Evolutionary conservation across 2,888 invertebrate genomes (phyloP), one percentile per base, ranked within the genome.

Genomic region (Sarcophaga carnaria): DNA sequence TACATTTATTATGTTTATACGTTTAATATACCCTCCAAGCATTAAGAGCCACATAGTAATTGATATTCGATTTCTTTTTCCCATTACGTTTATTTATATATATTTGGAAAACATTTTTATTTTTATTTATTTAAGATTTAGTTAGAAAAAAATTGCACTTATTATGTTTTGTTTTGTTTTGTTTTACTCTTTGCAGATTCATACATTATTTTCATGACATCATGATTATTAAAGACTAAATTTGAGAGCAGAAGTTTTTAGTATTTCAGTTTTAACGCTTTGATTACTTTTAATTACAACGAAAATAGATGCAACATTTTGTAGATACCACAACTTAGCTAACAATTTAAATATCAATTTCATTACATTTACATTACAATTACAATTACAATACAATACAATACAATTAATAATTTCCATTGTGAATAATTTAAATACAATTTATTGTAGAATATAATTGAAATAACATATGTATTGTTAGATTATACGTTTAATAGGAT

Each of bases 81-180:
- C 54, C 17, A 54, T 54, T 54, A 54, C 1, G 54, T 54, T 54
- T 54, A 54, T 54, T 14, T 67, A 45, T 37, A 37, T 37, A 37
- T 27, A 37, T 37, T 54, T 70, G 71, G 70, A 79, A 79, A 69
- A 79, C 27, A 64, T 83, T 83, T 83, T 69, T 74, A 67, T 69
- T 54, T 20, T 62, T 47, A 17, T 37, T 54, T 20, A 54, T 67
- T 37, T 37, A 54, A 74, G 74, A 64, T 64, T 75, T 3, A 60
- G 59, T 70, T 71, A 71, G 75, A 80, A 84, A 84, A 75, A 80
- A 80, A 84, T 84, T 87, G 80, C 84, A 87, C 87, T 87, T 84
- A 75, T 66, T 71, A 59, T 66, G 17, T 70, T 22, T 25, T 64
- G 17, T 66, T 22, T 25, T 64, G 17, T 66, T 45, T 67, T 67